These are phyloP conservation scores for Rotaria macrura DNA, from an alignment of 2,888 invertebrate species.

Conservation along the genomic window DNA sequence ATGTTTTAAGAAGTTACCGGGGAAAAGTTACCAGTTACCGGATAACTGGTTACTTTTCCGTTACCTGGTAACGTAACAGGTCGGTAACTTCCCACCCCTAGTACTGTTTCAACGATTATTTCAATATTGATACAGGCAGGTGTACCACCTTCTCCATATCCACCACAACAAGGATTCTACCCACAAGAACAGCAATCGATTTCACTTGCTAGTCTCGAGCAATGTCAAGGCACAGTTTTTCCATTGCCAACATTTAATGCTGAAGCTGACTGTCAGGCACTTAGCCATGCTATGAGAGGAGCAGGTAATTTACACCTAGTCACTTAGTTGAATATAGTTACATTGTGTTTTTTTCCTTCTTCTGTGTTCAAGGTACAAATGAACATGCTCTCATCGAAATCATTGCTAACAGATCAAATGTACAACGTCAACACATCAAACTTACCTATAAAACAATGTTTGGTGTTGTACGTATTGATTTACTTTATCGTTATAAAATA, in stretches of 20 bases:
- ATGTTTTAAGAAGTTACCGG: too few species aligned
- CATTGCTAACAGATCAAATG: not conserved
- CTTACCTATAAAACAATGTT: not conserved
- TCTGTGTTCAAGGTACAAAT: not conserved
- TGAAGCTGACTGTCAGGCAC: not conserved
- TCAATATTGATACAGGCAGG: not conserved
- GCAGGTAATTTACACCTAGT: not conserved
- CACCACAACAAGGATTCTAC: not conserved
- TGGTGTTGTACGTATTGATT: not conserved
- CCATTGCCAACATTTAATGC: not conserved
- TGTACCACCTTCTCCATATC: not conserved
- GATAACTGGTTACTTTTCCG: too few species aligned
- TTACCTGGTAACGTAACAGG: too few species aligned
- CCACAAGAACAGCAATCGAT: not conserved
- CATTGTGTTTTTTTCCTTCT: not conserved
- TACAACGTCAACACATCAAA: slow-evolving; percentile 8
- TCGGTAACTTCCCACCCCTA: too few species aligned
- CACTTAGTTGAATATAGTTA: not conserved
- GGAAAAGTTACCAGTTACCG: too few species aligned
- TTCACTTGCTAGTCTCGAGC: not conserved
- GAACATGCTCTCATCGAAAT: not conserved
- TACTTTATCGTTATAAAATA: not conserved
- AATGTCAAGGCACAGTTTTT: not conserved
- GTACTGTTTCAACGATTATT: not conserved
- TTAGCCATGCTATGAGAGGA: not conserved